Percentiles rank a stretch among this genome's conserved stretches.
Conservation (phyloP, 2,888 invertebrate genomes). For the Meiosimyza decipiens region DNA sequence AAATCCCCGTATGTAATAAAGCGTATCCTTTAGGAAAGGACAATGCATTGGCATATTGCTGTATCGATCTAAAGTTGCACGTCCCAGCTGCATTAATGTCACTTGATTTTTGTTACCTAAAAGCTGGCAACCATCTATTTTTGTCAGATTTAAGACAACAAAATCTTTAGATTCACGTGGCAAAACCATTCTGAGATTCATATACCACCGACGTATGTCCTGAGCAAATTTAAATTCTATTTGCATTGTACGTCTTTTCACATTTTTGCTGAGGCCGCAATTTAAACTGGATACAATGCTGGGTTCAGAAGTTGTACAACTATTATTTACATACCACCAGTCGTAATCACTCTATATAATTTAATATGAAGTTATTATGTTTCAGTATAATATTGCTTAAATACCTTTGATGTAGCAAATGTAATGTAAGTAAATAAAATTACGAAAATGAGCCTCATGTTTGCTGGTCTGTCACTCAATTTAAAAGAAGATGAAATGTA, state of each 20-base stretch:
- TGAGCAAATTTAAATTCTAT: slow-evolving; percentile 43
- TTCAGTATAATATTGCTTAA: too few species aligned
- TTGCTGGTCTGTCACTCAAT: too few species aligned
- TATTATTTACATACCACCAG: too few species aligned
- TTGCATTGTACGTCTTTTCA: slow-evolving; percentile 40
- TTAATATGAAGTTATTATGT: too few species aligned
- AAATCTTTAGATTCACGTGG: slow-evolving; percentile 50
- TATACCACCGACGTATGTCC: slow-evolving; percentile 42
- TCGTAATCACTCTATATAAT: too few species aligned
- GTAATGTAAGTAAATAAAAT: too few species aligned
- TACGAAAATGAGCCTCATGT: too few species aligned
- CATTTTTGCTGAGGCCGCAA: slow-evolving; percentile 39
- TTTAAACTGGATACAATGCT: too few species aligned
- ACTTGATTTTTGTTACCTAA: slow-evolving; percentile 42
- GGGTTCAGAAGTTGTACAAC: too few species aligned
- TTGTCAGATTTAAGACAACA: slow-evolving; percentile 50
- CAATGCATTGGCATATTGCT: slow-evolving; percentile 52
- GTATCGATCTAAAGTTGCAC: slow-evolving; percentile 50
- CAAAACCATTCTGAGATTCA: slow-evolving; percentile 46
- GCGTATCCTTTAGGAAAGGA: slow-evolving; percentile 44
- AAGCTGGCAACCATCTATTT: slow-evolving; percentile 52
- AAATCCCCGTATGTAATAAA: slow-evolving; percentile 54
- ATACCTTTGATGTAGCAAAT: too few species aligned
- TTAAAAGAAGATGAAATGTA: too few species aligned
- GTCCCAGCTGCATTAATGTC: slow-evolving; percentile 45